Conservation (phyloP, 2,888 invertebrate genomes). For the Pyrgus malvae region DNA sequence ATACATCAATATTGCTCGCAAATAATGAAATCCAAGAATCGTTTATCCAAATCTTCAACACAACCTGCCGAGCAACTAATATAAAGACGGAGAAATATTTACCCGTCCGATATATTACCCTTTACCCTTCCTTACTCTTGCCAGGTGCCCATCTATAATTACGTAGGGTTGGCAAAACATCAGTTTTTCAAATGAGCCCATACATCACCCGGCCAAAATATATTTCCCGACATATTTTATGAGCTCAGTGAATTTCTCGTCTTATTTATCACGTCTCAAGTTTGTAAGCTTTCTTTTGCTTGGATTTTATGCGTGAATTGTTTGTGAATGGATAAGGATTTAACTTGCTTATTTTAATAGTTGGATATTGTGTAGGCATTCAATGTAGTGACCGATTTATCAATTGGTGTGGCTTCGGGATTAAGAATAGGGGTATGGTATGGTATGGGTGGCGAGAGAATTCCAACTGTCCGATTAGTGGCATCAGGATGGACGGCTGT, state of each 20-base stretch:
- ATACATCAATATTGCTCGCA: not conserved
- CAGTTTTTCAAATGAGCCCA: slow-evolving; percentile 29
- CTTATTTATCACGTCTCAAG: not conserved
- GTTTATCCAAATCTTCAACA: not conserved
- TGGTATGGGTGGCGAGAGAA: too few species aligned
- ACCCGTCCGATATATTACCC: slow-evolving; percentile 9
- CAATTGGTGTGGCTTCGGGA: too few species aligned
- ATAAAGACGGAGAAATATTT: slow-evolving; percentile 6
- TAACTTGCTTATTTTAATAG: too few species aligned
- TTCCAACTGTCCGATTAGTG: too few species aligned
- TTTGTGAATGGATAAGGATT: not conserved
- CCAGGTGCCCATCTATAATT: slow-evolving; percentile 28
- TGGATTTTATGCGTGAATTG: not conserved
- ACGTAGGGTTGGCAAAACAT: slow-evolving; percentile 25
- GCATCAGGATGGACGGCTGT: too few species aligned
- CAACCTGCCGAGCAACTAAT: not conserved
- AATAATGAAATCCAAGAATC: not conserved
- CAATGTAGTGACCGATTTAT: too few species aligned
- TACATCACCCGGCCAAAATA: slow-evolving; percentile 27
- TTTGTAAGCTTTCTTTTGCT: not conserved
- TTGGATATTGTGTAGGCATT: too few species aligned
- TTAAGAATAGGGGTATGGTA: too few species aligned
- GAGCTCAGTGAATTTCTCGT: slow-evolving; percentile 23
- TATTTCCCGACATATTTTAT: slow-evolving; percentile 33
- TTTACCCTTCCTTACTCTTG: slow-evolving; percentile 12